Percentiles rank a stretch among this genome's conserved stretches.
Conservation (phyloP, 2,797 vertebrate genomes). For the Darevskia mixta region DNA sequence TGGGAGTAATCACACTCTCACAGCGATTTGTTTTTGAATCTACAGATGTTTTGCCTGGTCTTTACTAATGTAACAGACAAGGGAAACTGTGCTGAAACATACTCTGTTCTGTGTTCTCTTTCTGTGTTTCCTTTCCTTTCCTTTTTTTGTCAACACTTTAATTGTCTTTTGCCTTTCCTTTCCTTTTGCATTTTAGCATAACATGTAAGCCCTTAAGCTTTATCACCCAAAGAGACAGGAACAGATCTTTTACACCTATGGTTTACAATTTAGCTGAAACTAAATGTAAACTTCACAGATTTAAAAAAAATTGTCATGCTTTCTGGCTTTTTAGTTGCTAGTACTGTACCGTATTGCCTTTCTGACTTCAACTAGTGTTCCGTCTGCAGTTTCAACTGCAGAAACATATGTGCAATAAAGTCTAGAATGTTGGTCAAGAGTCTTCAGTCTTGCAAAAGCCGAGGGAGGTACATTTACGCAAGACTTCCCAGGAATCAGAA, state of each 20-base stretch:
- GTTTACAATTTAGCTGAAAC: background rate
- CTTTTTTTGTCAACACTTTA: background rate
- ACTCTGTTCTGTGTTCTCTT: background rate
- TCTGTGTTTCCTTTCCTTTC: background rate
- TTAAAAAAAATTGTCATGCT: conserved; percentile 18
- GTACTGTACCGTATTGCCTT: background rate
- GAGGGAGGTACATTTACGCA: background rate
- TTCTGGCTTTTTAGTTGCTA: conserved; percentile 1
- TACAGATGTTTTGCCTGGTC: background rate
- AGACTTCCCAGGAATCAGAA: background rate
- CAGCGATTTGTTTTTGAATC: background rate
- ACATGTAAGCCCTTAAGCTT: too few relatives aligned
- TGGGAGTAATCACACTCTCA: background rate
- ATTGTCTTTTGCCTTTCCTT: background rate
- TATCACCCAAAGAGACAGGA: too few relatives aligned
- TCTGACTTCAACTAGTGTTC: background rate
- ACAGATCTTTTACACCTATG: too few relatives aligned
- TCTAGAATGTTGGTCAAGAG: background rate
- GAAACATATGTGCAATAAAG: background rate
- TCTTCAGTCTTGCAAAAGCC: background rate
- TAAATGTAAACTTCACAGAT: background rate
- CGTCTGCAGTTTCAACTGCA: background rate
- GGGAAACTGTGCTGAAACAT: background rate
- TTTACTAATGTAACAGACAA: background rate
- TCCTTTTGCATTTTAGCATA: background rate